Evolutionary conservation across 2,888 invertebrate species (phyloP).

Genomic region (Eilema griseolum): DNA sequence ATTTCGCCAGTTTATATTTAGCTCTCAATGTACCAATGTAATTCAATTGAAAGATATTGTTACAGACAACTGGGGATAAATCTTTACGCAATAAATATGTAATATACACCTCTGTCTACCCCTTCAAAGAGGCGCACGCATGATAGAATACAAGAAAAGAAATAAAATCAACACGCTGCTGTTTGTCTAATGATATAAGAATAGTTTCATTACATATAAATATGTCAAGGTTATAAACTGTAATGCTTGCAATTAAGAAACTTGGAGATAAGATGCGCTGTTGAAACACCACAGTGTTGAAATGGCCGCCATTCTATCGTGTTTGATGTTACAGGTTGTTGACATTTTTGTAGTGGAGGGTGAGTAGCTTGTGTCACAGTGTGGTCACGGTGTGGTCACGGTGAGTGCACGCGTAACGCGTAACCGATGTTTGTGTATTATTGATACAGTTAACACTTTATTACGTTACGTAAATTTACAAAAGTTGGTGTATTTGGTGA

Average conservation of each 20-base stretch:
- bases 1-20: too few relatives aligned
- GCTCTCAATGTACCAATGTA: too few relatives aligned
- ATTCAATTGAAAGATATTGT: too few relatives aligned
- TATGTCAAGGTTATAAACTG: conserved; percentile 25
- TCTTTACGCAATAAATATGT: too few relatives aligned
- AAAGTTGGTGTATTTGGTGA: background rate
- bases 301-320: conserved; percentile 2
- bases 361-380: background rate
- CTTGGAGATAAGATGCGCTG: conserved; percentile 21
- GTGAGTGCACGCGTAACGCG: background rate
- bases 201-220: conserved; percentile 15
- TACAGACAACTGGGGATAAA: too few relatives aligned
- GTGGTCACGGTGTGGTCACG: background rate
- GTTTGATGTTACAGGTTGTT: conserved; percentile 1
- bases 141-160: background rate
- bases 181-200: conserved; percentile 3
- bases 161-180: background rate
- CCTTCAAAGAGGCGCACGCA: background rate
- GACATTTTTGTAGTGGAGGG: background rate
- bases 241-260: conserved; percentile 20
- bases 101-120: background rate
- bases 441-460: background rate
- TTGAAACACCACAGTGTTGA: conserved; percentile 13
- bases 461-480: background rate
- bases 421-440: background rate